A percentile compares a stretch with the other conserved stretches of the same genome.
phyloP scores from a whole-genome alignment of 2,113 vertebrate genomes.

The Ailuropoda melanoleuca region DNA sequence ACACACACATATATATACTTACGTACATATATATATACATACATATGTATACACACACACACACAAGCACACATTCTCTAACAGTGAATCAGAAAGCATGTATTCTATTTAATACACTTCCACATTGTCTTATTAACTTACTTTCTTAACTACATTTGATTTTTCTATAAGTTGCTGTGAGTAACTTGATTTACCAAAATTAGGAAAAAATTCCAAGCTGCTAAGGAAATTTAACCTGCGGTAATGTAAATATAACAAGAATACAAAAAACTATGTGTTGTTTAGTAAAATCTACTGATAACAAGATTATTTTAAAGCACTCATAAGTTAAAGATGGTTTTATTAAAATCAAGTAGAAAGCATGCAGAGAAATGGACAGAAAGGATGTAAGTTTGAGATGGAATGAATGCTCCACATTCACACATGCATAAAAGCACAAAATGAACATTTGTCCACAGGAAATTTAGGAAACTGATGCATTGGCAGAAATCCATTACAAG shows the following conservation, averaged over 20 bases:
- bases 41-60: neutral
- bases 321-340: slow-evolving; percentile 77
- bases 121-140: slow-evolving; percentile 38
- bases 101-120: slow-evolving; percentile 43
- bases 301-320: slow-evolving; percentile 83
- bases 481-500: slow-evolving; percentile 61
- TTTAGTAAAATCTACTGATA: slow-evolving; percentile 52
- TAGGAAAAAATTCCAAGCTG: slow-evolving; percentile 34
- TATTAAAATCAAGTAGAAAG: slow-evolving; percentile 83
- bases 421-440: neutral
- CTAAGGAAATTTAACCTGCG: slow-evolving; percentile 55
- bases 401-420: slow-evolving; percentile 74
- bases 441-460: slow-evolving; percentile 19
- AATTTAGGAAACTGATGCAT: slow-evolving; percentile 24
- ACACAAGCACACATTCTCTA: slow-evolving; percentile 7
- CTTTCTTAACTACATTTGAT: slow-evolving; percentile 46
- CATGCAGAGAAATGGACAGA: slow-evolving; percentile 70
- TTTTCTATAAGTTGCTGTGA: slow-evolving; percentile 69
- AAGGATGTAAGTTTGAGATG: slow-evolving; percentile 60
- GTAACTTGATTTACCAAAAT: slow-evolving; percentile 62
- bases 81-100: slow-evolving; percentile 31
- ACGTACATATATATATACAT: neutral
- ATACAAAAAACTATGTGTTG: slow-evolving; percentile 62
- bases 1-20: neutral
- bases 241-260: slow-evolving; percentile 60